Evolutionary conservation across 2,797 vertebrate species (phyloP).

Genomic region (Rousettus madagascariensis): DNA sequence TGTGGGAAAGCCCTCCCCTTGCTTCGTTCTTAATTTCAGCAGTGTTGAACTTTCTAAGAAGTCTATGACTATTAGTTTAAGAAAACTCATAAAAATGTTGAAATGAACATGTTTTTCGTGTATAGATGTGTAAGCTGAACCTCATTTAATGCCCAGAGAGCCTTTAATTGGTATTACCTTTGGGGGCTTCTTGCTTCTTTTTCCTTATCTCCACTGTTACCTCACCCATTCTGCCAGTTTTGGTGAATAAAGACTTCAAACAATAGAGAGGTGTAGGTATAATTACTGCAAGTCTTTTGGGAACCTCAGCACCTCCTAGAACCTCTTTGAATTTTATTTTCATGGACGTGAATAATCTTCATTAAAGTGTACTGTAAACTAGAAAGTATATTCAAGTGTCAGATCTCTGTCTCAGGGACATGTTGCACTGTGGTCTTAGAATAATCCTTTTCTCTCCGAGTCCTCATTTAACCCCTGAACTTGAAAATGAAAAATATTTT

Average conservation of each 20-base stretch:
- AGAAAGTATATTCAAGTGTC: not conserved
- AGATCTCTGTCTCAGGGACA: not conserved
- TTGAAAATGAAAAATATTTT: slow-evolving; percentile 17
- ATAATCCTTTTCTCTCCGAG: not conserved
- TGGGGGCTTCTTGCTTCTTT: not conserved
- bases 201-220: not conserved
- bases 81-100: not conserved
- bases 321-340: slow-evolving; percentile 22
- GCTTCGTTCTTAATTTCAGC: slow-evolving; percentile 22
- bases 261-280: not conserved
- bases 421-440: not conserved
- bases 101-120: not conserved
- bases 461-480: not conserved
- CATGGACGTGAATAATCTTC: not conserved
- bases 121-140: not conserved
- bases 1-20: not conserved
- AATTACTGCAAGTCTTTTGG: not conserved
- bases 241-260: slow-evolving; percentile 6
- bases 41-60: not conserved
- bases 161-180: not conserved
- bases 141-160: not conserved
- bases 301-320: not conserved
- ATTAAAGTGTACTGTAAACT: not conserved
- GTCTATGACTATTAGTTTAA: not conserved
- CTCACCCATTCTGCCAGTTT: not conserved